Conservation (phyloP, 1,140 invertebrate genomes). For the Drosophila littoralis region DNA sequence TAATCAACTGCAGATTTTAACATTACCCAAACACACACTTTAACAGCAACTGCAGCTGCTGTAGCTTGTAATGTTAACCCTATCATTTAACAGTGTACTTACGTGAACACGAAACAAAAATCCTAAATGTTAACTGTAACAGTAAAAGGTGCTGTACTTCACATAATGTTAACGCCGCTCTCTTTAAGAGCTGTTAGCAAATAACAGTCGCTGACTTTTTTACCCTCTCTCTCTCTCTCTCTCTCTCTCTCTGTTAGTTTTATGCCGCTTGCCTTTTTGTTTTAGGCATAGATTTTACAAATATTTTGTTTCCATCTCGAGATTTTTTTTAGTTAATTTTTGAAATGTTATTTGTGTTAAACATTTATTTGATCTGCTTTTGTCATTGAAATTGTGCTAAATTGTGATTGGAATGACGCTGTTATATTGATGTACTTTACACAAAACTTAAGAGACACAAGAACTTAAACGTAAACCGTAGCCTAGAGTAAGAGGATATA, state of each 20-base stretch:
- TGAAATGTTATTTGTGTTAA: constrained; percentile 15
- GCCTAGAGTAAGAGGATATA: constrained; percentile 14
- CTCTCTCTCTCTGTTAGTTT: background rate
- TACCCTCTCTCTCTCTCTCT: background rate
- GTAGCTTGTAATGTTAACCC: background rate
- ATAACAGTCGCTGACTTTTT: constrained; percentile 2
- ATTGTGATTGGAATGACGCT: constrained; percentile 64
- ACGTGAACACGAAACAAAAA: background rate
- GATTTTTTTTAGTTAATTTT: constrained; percentile 14
- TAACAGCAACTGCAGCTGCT: background rate
- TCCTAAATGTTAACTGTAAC: background rate
- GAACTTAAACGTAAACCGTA: constrained; percentile 29
- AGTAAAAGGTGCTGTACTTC: background rate
- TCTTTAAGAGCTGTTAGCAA: constrained; percentile 7
- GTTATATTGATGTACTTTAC: constrained; percentile 64
- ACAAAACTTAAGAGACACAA: constrained; percentile 10
- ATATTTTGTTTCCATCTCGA: background rate
- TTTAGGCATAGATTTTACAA: too few species aligned
- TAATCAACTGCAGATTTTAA: too few species aligned
- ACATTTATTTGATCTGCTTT: constrained; percentile 6
- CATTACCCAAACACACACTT: too few species aligned
- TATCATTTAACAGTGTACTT: constrained; percentile 2
- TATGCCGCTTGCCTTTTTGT: background rate
- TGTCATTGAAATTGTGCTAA: constrained; percentile 35
- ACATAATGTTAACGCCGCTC: background rate